A percentile compares a stretch with the other conserved stretches of the same genome.
phyloP scores from a whole-genome alignment of 2,888 invertebrate species.

The Coelopa pilipes region DNA sequence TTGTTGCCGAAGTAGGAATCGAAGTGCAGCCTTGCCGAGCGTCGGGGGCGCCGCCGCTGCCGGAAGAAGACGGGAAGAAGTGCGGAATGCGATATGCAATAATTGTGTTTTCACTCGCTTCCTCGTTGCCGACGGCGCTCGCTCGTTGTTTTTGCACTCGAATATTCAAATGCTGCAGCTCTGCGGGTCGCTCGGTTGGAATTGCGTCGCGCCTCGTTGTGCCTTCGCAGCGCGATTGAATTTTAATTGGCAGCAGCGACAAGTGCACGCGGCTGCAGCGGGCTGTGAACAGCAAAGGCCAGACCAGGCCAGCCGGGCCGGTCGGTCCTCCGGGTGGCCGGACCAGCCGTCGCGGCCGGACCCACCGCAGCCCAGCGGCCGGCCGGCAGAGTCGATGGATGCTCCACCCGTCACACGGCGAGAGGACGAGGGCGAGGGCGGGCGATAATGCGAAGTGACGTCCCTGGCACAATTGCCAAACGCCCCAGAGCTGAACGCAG shows the following conservation, averaged over 20 bases:
- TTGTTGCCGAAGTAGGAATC: conserved; percentile 27
- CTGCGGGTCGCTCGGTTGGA: neutral
- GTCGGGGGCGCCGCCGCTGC: neutral
- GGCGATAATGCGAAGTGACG: no score
- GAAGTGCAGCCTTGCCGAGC: neutral
- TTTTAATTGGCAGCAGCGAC: conserved; percentile 30
- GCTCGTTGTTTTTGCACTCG: no score
- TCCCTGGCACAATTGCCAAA: no score
- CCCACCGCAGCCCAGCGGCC: no score
- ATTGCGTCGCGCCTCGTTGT: conserved; percentile 9
- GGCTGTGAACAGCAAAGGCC: conserved; percentile 2
- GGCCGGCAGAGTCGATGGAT: no score
- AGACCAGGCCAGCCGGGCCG: neutral
- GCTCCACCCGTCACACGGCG: no score
- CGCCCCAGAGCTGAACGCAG: no score
- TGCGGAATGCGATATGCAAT: conserved; percentile 17
- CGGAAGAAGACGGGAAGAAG: conserved; percentile 1
- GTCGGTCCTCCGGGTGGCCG: no score
- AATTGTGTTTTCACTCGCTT: neutral
- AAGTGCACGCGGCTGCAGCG: neutral
- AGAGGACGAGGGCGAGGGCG: no score
- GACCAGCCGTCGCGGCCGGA: no score
- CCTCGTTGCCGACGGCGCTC: no score
- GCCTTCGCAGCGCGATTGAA: conserved; percentile 22
- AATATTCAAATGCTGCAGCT: neutral